These are phyloP conservation scores for Tenrec ecaudatus DNA, from an alignment of 2,113 vertebrate species.

Conservation along the genomic window DNA sequence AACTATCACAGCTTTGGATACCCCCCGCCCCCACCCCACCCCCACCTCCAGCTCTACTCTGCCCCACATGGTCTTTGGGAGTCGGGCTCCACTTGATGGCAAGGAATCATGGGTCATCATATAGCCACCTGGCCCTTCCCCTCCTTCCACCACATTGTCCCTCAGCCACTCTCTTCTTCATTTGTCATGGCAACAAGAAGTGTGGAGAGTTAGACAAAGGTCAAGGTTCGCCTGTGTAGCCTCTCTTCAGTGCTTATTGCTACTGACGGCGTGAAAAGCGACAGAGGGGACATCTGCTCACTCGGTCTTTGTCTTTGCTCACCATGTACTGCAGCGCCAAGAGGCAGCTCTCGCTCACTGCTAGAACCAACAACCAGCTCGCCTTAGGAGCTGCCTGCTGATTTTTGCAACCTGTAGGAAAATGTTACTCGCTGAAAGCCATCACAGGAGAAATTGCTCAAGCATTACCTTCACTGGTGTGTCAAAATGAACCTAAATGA, in stretches of 20 bases:
- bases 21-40: too few species aligned
- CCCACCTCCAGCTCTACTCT: background rate
- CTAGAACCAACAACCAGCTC: background rate
- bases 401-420: constrained; percentile 73
- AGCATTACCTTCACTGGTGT: constrained; percentile 67
- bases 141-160: constrained; percentile 1
- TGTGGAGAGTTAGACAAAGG: background rate
- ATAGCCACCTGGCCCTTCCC: too few species aligned
- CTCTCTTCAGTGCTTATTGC: background rate
- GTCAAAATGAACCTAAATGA: constrained; percentile 78
- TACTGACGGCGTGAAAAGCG: background rate
- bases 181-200: constrained; percentile 3
- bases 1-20: background rate
- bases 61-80: background rate
- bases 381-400: constrained; percentile 48
- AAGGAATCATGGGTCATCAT: background rate
- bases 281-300: background rate
- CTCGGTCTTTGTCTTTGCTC: background rate
- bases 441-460: constrained; percentile 66
- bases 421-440: constrained; percentile 56
- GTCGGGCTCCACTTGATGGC: background rate
- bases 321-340: background rate
- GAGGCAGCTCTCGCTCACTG: background rate
- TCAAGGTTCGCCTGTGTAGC: accelerated
- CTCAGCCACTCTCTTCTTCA: background rate